Evolutionary conservation across 2,888 invertebrate species (phyloP).

Genomic region (Pristionchus arcanus): DNA sequence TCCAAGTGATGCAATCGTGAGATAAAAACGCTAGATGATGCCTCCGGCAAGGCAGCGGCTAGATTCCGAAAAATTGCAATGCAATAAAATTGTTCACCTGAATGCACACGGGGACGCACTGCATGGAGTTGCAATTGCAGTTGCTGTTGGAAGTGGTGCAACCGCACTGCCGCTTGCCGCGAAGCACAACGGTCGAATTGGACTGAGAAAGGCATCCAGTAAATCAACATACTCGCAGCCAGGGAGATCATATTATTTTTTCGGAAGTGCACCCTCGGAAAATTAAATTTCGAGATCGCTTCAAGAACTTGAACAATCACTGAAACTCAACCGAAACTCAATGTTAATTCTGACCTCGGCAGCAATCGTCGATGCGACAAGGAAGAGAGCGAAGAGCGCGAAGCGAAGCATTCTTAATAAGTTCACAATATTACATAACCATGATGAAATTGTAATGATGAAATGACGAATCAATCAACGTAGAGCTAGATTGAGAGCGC

Average conservation of each 20-base stretch:
- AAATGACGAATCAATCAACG: not conserved
- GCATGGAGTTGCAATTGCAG: constrained; percentile 49
- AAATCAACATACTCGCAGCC: not conserved
- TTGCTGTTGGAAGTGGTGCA: constrained; percentile 47
- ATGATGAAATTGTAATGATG: not conserved
- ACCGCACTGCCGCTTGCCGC: constrained; percentile 50
- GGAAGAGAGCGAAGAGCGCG: constrained; percentile 36
- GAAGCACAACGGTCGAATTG: constrained; percentile 4
- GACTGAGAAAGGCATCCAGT: not conserved
- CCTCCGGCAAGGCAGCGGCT: no score
- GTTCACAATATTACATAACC: not conserved
- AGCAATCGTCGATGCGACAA: not conserved
- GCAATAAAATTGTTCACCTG: not conserved
- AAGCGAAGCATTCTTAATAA: constrained; percentile 14
- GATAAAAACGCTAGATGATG: no score
- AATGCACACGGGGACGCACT: constrained; percentile 18
- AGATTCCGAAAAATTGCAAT: not conserved
- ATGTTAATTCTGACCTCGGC: not conserved
- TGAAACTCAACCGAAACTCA: not conserved
- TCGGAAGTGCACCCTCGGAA: not conserved
- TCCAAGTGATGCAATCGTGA: no score
- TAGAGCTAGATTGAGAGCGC: not conserved
- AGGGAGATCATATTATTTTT: no score
- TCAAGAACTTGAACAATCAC: not conserved
- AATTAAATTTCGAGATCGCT: not conserved